Evolutionary conservation across 2,888 invertebrate species (phyloP).

Genomic region (Acronicta aceris): DNA sequence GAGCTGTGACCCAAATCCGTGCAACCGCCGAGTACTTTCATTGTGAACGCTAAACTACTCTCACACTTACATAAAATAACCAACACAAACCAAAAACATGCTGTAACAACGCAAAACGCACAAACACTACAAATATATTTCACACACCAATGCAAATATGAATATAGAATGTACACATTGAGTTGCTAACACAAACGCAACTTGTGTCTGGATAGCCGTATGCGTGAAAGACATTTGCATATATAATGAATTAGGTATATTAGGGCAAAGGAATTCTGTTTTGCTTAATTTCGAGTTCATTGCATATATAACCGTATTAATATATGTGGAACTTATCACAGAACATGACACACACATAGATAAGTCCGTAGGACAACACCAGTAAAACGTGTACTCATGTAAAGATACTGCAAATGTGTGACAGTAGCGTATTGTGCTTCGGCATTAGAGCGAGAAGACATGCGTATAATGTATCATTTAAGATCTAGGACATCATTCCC

Average conservation of each 20-base stretch:
- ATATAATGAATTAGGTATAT: conserved; percentile 61
- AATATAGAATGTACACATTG: conserved; percentile 57
- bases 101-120: conserved; percentile 50
- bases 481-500: conserved; percentile 83
- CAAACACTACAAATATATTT: conserved; percentile 44
- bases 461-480: conserved; percentile 80
- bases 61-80: conserved; percentile 64
- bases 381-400: conserved; percentile 41
- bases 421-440: conserved; percentile 79
- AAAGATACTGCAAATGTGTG: conserved; percentile 63
- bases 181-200: conserved; percentile 57
- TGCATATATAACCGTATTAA: conserved; percentile 51
- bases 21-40: conserved; percentile 88
- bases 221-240: conserved; percentile 69
- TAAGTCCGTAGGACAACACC: conserved; percentile 44
- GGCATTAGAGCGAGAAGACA: conserved; percentile 85
- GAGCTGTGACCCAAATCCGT: conserved; percentile 87
- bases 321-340: conserved; percentile 51
- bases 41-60: conserved; percentile 85
- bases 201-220: conserved; percentile 50
- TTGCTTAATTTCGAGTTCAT: conserved; percentile 59
- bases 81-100: conserved; percentile 53
- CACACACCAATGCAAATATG: conserved; percentile 58
- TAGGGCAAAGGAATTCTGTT: conserved; percentile 59
- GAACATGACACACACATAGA: conserved; percentile 47